Conservation (phyloP, 2,113 vertebrate species). For the Oenanthe melanoleuca region DNA sequence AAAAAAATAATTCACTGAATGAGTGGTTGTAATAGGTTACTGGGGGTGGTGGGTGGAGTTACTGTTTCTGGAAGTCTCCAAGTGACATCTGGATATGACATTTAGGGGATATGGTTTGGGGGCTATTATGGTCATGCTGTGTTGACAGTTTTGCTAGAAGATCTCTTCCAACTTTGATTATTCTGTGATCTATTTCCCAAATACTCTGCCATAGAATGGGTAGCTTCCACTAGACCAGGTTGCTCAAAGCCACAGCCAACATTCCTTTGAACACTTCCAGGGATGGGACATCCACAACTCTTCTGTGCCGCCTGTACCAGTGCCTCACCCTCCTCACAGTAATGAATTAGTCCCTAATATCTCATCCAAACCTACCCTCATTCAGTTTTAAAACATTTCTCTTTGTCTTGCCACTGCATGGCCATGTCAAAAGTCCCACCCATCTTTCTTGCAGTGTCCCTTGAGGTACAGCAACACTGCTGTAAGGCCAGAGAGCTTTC, state of each 20-base stretch:
- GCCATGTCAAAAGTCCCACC: rapidly evolving
- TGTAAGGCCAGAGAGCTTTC: neutral
- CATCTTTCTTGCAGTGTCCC: neutral
- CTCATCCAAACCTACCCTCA: neutral
- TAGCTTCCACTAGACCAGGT: neutral
- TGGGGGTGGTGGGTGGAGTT: rapidly evolving
- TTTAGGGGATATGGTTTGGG: neutral
- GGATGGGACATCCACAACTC: neutral
- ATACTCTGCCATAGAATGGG: neutral
- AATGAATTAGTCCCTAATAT: neutral
- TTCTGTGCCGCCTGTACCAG: rapidly evolving
- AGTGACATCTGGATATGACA: neutral
- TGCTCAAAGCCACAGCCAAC: neutral
- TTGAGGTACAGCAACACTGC: neutral
- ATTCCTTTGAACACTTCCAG: neutral
- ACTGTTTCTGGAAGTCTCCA: neutral
- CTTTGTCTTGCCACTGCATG: neutral
- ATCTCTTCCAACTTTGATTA: neutral
- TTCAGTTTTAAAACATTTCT: neutral
- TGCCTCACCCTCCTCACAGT: neutral
- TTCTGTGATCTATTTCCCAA: neutral
- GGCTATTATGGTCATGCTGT: neutral
- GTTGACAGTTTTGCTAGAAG: neutral
- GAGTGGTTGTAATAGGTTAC: neutral
- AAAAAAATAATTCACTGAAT: neutral